phyloP scores from a whole-genome alignment of 2,797 vertebrate genomes.

The Enteromius anoplus region DNA sequence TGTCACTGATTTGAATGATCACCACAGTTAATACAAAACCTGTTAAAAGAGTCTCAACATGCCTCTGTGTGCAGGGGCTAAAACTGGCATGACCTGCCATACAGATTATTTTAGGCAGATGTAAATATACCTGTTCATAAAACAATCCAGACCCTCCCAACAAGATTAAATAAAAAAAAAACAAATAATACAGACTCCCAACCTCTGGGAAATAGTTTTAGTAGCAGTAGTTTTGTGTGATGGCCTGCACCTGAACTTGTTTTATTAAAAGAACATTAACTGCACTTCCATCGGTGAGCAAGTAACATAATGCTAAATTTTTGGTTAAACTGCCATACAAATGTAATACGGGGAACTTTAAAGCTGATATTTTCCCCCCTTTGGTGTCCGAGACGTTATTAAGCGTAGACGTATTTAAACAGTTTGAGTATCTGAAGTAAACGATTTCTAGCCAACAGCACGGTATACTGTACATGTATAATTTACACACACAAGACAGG shows the following conservation, averaged over 20 bases:
- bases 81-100: constrained; percentile 55
- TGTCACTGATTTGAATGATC: not conserved
- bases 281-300: no score
- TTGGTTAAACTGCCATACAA: not conserved
- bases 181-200: constrained; percentile 78
- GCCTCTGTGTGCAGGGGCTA: constrained; percentile 62
- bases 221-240: constrained; percentile 78
- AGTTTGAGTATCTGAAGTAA: constrained; percentile 1
- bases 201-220: constrained; percentile 77
- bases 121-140: constrained; percentile 67
- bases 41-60: constrained; percentile 36
- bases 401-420: not conserved
- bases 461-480: not conserved
- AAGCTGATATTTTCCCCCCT: not conserved
- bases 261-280: not conserved
- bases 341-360: not conserved
- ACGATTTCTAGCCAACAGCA: not conserved
- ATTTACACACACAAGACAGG: constrained; percentile 11
- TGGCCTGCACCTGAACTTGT: constrained; percentile 60
- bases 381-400: not conserved
- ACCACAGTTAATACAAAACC: constrained; percentile 13
- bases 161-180: constrained; percentile 81
- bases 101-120: constrained; percentile 49
- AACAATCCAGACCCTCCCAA: constrained; percentile 75
- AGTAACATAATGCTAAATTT: no score